Evolutionary conservation across 2,113 vertebrate genomes (phyloP), one percentile per base, ranked within the genome.

Genomic region (Solea solea): DNA sequence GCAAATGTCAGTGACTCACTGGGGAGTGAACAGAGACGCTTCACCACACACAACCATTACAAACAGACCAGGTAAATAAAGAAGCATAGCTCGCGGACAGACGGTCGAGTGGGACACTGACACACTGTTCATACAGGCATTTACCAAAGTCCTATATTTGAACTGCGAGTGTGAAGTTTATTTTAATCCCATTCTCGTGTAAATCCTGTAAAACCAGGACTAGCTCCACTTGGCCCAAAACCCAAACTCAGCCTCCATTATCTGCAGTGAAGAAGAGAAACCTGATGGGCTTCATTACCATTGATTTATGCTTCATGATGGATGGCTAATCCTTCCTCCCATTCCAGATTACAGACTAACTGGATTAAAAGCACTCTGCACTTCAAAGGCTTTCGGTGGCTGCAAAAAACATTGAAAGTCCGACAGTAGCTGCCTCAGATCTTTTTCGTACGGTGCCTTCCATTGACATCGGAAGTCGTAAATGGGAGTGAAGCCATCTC

Each of bases 1-100:
- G 40, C 50, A 86, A 80, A 85, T 84, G 86, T 83, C 82, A 84
- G 48, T 27, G 81, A 70, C 69, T 74, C 81, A 72, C 72, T 15
- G 4, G 78, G 69, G 80, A 78, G 74, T 1, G 64, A 34, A 12
- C 42, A 9, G 52, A 81, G 50, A 64, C 48, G 78, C 56, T 27
- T 7, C 58, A n/a, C 7, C 52, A 27, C 61, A 77, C 72, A 66
- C 64, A 78, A 76, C 78, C 53, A 58, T 51, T 68, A 67, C 60
- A 61, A 62, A 73, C 40, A 72, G 42, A 62, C 70, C 40, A 72
- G 49, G 56, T 57, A 60, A 69, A 72, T 70, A 70, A 58, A 46
- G 59, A 58, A 50, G 57, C 15, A 14, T 1, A 4, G n/a, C 63
- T 53, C 10, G 10, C 57, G 50, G 8, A 11, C 50, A 15, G 12